Conservation (phyloP, 2,888 invertebrate genomes). For the Seladonia tumulorum region DNA sequence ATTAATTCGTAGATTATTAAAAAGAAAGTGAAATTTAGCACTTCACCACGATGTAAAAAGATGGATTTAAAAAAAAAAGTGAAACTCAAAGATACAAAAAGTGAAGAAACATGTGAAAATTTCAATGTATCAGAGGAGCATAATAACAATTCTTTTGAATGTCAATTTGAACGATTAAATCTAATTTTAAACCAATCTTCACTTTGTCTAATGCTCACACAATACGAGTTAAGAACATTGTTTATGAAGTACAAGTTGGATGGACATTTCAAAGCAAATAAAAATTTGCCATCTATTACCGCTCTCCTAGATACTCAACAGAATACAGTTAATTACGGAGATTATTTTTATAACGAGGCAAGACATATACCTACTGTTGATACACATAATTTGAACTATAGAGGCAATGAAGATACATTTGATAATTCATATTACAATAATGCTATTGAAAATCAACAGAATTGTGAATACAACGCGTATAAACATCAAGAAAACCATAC, state of each 20-base stretch:
- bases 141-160: conserved; percentile 10
- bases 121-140: neutral
- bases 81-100: neutral
- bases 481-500: neutral
- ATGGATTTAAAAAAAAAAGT: neutral
- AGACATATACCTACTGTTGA: neutral
- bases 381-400: neutral
- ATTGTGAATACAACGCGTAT: neutral
- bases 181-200: conserved; percentile 4
- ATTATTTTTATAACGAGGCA: neutral
- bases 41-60: neutral
- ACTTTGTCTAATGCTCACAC: conserved; percentile 28
- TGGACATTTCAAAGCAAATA: conserved; percentile 46
- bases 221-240: conserved; percentile 37
- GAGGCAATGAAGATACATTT: neutral
- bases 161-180: conserved; percentile 18
- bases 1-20: conserved; percentile 14
- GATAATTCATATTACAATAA: neutral
- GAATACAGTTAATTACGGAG: neutral
- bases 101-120: neutral
- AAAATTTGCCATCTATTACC: conserved; percentile 16
- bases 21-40: neutral
- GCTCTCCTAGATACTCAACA: neutral
- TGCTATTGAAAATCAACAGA: neutral
- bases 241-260: conserved; percentile 52